phyloP scores from a whole-genome alignment of 2,113 vertebrate genomes.

The Ceyx margarethae region DNA sequence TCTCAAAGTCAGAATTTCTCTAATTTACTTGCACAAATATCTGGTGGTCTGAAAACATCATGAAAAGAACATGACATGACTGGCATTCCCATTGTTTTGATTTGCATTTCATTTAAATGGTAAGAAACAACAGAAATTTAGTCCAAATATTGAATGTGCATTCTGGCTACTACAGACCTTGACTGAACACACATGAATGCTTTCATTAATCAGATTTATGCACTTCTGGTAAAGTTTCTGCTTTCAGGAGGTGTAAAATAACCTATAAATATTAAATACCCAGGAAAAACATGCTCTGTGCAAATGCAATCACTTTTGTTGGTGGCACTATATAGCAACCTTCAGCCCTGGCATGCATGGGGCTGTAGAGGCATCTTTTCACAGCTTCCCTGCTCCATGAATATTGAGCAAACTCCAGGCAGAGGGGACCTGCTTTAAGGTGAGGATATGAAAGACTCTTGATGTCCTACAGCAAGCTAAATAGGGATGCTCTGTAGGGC shows the following conservation, averaged over 20 bases:
- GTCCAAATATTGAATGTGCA: neutral
- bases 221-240: neutral
- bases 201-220: neutral
- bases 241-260: neutral
- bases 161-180: neutral
- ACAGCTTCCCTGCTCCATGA: neutral
- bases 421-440: neutral
- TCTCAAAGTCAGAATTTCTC: neutral
- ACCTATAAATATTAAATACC: neutral
- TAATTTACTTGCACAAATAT: neutral
- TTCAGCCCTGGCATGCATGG: neutral
- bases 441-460: neutral
- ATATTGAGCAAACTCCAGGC: neutral
- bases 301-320: neutral
- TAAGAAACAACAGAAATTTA: neutral
- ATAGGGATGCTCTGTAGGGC: neutral
- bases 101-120: neutral
- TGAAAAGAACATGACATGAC: neutral
- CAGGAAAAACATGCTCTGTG: neutral
- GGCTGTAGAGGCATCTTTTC: neutral
- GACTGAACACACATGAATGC: neutral
- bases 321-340: neutral
- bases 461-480: neutral
- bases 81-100: neutral
- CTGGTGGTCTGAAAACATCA: neutral